These are phyloP conservation scores for Aromia moschata DNA, from an alignment of 2,888 invertebrate species.

Conservation along the genomic window DNA sequence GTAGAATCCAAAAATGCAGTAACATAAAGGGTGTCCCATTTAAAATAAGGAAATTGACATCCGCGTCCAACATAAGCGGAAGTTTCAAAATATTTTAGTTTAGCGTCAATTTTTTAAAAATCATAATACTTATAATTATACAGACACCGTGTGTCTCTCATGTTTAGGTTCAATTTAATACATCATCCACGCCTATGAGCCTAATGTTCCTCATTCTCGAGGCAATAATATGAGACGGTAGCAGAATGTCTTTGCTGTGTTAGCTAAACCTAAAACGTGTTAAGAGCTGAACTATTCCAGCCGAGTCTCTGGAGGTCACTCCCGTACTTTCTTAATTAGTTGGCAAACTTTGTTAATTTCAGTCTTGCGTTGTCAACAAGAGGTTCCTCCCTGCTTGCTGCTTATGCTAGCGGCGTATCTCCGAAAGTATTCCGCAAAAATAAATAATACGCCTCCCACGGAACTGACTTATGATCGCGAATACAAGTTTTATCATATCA, in stretches of 20 bases:
- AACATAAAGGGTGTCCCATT: no score
- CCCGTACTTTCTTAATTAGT: conserved; percentile 62
- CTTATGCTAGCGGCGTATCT: neutral
- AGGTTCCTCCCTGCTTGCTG: conserved; percentile 39
- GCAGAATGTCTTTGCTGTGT: neutral
- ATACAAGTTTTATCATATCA: no score
- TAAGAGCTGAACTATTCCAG: conserved; percentile 38
- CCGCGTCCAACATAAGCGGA: no score
- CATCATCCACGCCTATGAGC: no score
- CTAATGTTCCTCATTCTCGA: neutral
- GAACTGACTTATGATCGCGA: no score
- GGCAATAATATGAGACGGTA: neutral
- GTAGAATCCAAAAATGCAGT: no score
- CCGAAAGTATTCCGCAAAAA: neutral
- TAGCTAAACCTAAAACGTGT: conserved; percentile 41
- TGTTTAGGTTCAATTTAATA: no score
- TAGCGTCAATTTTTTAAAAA: no score
- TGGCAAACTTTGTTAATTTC: conserved; percentile 61
- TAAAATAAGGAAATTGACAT: no score
- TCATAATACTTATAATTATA: no score
- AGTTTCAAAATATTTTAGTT: no score
- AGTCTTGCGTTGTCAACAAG: conserved; percentile 58
- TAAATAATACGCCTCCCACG: neutral
- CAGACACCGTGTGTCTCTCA: no score
- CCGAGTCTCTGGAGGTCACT: conserved; percentile 54